Conservation (phyloP, 2,797 vertebrate genomes). For the Diplodus sargus region DNA sequence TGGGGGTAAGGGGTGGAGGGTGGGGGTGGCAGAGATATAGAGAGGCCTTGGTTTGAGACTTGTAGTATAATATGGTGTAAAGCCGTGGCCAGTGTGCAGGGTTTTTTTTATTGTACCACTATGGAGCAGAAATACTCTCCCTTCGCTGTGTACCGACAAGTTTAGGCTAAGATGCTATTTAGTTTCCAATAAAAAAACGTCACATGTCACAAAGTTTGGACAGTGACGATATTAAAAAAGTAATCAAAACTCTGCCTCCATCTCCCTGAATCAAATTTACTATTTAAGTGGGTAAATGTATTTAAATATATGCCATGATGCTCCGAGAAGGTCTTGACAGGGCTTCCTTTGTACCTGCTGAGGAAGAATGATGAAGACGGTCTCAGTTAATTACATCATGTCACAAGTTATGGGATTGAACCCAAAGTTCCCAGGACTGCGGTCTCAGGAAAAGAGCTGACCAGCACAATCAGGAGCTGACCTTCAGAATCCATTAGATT, state of each 20-base stretch:
- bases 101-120: slow-evolving; percentile 49
- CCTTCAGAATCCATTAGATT: slow-evolving; percentile 90
- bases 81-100: slow-evolving; percentile 52
- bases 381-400: slow-evolving; percentile 81
- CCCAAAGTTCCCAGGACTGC: slow-evolving; percentile 69
- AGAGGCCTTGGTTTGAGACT: slow-evolving; percentile 64
- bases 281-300: slow-evolving; percentile 58
- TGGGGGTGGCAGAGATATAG: slow-evolving; percentile 30
- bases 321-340: slow-evolving; percentile 59
- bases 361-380: slow-evolving; percentile 70
- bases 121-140: slow-evolving; percentile 7
- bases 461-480: slow-evolving; percentile 83
- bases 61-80: slow-evolving; percentile 58
- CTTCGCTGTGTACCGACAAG: slow-evolving; percentile 8
- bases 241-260: slow-evolving; percentile 25
- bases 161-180: background rate
- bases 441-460: slow-evolving; percentile 81
- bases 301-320: slow-evolving; percentile 67
- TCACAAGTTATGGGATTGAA: slow-evolving; percentile 81
- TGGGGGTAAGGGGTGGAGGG: background rate
- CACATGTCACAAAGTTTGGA: slow-evolving; percentile 42
- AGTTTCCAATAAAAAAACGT: background rate
- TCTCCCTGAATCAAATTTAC: slow-evolving; percentile 50
- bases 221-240: slow-evolving; percentile 33
- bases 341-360: slow-evolving; percentile 55